phyloP scores from a whole-genome alignment of 23 tunicate genomes.

The Halocynthia aurantium region DNA sequence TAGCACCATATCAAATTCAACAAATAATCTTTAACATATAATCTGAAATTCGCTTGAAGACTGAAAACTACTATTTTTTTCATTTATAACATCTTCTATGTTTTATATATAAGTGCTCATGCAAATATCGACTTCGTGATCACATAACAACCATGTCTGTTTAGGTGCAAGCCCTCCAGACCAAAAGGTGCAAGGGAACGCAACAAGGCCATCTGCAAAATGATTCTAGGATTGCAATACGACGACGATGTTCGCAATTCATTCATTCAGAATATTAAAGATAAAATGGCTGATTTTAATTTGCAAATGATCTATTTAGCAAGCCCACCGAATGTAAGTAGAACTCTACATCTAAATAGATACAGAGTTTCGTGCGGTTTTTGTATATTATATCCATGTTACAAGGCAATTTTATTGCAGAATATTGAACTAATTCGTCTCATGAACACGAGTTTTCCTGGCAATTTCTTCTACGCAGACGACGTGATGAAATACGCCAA shows the following conservation, averaged over 20 bases:
- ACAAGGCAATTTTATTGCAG: conserved; percentile 21
- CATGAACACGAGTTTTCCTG: conserved; percentile 90
- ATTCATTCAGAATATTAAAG: conserved; percentile 72
- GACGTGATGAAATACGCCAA: conserved; percentile 64
- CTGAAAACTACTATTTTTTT: too few relatives aligned
- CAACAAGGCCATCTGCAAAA: conserved; percentile 88
- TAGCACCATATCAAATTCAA: neutral
- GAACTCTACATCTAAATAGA: too few relatives aligned
- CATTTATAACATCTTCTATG: too few relatives aligned
- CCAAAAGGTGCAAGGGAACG: conserved; percentile 98
- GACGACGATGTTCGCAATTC: conserved; percentile 66
- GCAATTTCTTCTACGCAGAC: conserved; percentile 90
- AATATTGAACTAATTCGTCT: conserved; percentile 87
- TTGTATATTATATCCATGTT: neutral
- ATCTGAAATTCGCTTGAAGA: neutral
- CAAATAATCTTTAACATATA: neutral
- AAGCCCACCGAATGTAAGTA: conserved; percentile 98
- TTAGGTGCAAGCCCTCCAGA: conserved; percentile 95
- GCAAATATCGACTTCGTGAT: too few relatives aligned
- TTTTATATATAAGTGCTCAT: too few relatives aligned
- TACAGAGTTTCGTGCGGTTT: too few relatives aligned
- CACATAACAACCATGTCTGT: neutral
- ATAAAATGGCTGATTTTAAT: conserved; percentile 96
- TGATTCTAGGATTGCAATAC: conserved; percentile 72
- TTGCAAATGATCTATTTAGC: conserved; percentile 73